Conservation (phyloP, 2,888 invertebrate species). For the Amphipyra tragopoginis region DNA sequence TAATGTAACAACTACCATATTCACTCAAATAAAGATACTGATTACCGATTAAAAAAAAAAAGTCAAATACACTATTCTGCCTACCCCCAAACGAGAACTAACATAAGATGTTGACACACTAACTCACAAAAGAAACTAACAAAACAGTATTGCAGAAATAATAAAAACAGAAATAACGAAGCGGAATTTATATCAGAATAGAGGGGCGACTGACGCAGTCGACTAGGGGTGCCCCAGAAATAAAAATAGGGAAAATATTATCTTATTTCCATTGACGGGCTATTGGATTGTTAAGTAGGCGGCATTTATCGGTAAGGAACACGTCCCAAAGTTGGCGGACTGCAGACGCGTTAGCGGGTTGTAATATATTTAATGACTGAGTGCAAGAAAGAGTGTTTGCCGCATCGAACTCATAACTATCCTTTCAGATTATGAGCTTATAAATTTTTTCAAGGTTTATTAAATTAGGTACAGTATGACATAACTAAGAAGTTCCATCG, state of each 20-base stretch:
- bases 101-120: slow-evolving; percentile 1
- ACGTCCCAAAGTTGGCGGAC: neutral
- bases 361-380: too few relatives aligned
- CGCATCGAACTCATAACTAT: too few relatives aligned
- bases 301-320: slow-evolving; percentile 28
- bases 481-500: too few relatives aligned
- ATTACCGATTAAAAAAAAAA: too few relatives aligned
- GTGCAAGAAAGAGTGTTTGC: too few relatives aligned
- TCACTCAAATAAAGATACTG: too few relatives aligned
- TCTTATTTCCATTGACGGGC: slow-evolving; percentile 37
- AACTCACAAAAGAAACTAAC: slow-evolving; percentile 4
- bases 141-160: slow-evolving; percentile 28
- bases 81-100: neutral
- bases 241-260: slow-evolving; percentile 43
- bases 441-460: too few relatives aligned
- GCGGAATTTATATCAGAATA: slow-evolving; percentile 29
- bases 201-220: slow-evolving; percentile 23
- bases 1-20: too few relatives aligned
- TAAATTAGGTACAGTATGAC: too few relatives aligned
- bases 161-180: slow-evolving; percentile 26
- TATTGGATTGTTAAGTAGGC: slow-evolving; percentile 41
- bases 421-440: too few relatives aligned
- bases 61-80: too few relatives aligned
- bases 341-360: neutral
- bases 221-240: slow-evolving; percentile 24